Percentiles rank a stretch among this genome's conserved stretches.
These are phyloP conservation scores for Stylophora pistillata DNA, from an alignment of 64 coral and sea anemone genomes.

Conservation along the genomic window DNA sequence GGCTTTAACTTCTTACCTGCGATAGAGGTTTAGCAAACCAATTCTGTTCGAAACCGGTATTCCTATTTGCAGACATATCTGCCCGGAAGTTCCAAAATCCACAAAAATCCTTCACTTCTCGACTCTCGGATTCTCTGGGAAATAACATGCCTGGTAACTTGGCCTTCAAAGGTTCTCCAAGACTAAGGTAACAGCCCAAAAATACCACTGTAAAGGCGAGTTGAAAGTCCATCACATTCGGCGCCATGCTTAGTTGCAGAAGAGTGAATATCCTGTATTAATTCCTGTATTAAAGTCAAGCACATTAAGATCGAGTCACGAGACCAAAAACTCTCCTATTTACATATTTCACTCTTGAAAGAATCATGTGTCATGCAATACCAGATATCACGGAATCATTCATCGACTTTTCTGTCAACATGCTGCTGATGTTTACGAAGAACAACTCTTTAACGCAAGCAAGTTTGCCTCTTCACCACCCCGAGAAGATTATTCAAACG, in stretches of 20 bases:
- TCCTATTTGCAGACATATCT: slow-evolving; percentile 64
- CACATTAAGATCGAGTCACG: no score
- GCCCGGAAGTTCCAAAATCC: slow-evolving; percentile 94
- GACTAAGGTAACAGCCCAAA: background rate
- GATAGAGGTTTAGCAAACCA: slow-evolving; percentile 75
- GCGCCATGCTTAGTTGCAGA: background rate
- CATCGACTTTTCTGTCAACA: no score
- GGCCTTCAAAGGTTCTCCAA: background rate
- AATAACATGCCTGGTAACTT: slow-evolving; percentile 80
- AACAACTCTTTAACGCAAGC: no score
- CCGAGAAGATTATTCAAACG: background rate
- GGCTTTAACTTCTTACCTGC: slow-evolving; percentile 27
- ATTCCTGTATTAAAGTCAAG: no score
- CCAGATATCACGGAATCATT: no score
- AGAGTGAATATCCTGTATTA: background rate
- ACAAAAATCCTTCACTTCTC: slow-evolving; percentile 90
- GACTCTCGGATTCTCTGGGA: slow-evolving; percentile 77
- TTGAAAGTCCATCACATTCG: background rate
- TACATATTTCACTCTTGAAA: no score
- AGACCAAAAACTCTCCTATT: no score
- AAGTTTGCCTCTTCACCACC: background rate
- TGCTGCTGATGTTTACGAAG: no score
- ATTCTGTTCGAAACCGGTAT: slow-evolving; percentile 64
- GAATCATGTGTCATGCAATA: no score
- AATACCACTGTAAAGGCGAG: background rate